These are phyloP conservation scores for Callospermophilus lateralis DNA, from an alignment of 2,113 vertebrate genomes.

Conservation along the genomic window DNA sequence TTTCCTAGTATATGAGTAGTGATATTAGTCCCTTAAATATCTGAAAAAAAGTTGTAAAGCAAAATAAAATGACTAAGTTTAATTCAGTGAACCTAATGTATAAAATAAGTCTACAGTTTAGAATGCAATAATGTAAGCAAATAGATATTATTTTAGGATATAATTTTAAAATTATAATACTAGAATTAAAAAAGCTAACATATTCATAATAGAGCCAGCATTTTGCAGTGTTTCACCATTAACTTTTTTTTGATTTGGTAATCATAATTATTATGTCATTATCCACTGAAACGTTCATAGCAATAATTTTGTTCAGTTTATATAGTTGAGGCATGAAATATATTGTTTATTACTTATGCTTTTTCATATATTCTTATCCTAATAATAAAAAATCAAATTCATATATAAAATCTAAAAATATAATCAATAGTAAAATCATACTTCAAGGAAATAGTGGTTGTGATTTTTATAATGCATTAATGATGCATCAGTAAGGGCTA, in stretches of 20 bases:
- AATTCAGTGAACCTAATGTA: background rate
- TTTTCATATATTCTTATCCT: background rate
- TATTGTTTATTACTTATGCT: background rate
- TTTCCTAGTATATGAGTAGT: background rate
- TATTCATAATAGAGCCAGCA: background rate
- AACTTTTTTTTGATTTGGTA: constrained; percentile 40
- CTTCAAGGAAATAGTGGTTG: background rate
- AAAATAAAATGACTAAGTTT: constrained; percentile 13
- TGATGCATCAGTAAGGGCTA: background rate
- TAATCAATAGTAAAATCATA: background rate
- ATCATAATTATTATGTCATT: constrained; percentile 22
- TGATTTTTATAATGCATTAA: constrained; percentile 2
- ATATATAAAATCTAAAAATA: constrained; percentile 27
- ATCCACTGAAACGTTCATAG: background rate
- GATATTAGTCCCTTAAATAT: constrained; percentile 28
- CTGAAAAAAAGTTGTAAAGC: constrained; percentile 22
- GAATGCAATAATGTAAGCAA: background rate
- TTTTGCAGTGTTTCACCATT: background rate
- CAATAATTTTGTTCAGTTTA: background rate
- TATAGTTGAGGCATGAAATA: background rate
- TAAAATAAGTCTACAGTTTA: constrained; percentile 48
- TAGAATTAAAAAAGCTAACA: background rate
- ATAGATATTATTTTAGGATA: background rate
- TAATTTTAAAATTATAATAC: background rate
- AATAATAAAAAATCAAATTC: constrained; percentile 31